Evolutionary conservation across 2,888 invertebrate genomes (phyloP), one percentile per base, ranked within the genome.

Genomic region (Tenthredo amoena): DNA sequence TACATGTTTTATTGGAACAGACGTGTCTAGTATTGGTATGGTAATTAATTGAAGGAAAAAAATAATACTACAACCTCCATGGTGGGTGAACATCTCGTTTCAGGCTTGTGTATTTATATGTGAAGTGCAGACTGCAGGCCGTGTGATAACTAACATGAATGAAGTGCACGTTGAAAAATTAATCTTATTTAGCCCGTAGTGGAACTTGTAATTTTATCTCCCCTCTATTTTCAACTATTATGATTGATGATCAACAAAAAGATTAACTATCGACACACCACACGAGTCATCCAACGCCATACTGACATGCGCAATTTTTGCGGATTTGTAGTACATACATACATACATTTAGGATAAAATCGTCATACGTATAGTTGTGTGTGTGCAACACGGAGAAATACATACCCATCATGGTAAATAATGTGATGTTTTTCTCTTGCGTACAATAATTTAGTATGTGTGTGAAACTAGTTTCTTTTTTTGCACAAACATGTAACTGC

Each of bases 241-340:
- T 18, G 34, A 68, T 68, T 68, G 18, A 68, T 68, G 31, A 37
- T 31, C 43, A 84, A 79, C 43, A 47, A 85, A 85, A 86, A 77
- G 85, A 85, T 68, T 84, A 86, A 87, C 85, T 86, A 88, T 90
- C 92, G 91, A 89, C 90, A 91, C 92, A 88, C 89, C 88, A 87
- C 88, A 90, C 91, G 90, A 91, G 91, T 91, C 91, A 92, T 87
- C 89, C 90, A 90, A 88, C 91, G 92, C 92, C 93, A 92, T 92
- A 90, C 92, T 91, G 74, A 58, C 40, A 81, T 62, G 81, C 58
- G 58, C 81, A 40, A 40, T 62, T 62, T 62, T 81, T 81, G 21
- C 26, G 62, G 26, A 26, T 26, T 10, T 10, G 10, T 62, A 26
- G 6, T n/a, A 21, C 7, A 26, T 6, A 26, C 62, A 21, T 26